Conservation (phyloP, 1,140 invertebrate genomes). For the Euschistus heros region DNA sequence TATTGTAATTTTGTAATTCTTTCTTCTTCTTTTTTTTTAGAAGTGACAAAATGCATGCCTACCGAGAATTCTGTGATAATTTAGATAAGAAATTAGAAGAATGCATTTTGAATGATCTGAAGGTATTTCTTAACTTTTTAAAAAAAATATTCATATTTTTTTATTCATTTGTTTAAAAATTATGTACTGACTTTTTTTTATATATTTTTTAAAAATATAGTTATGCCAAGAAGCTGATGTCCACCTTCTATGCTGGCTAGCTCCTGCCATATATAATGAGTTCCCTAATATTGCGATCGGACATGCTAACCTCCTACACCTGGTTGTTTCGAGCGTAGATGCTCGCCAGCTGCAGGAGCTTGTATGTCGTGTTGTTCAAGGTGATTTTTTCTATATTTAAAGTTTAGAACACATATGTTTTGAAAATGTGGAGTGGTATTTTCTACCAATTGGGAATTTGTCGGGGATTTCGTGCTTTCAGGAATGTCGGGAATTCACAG, state of each 20-base stretch:
- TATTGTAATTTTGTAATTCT: too few species aligned
- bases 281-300: slow-evolving; percentile 78
- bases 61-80: slow-evolving; percentile 75
- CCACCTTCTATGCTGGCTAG: slow-evolving; percentile 73
- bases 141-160: neutral
- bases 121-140: slow-evolving; percentile 37
- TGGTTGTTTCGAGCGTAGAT: slow-evolving; percentile 81
- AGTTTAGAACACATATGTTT: neutral
- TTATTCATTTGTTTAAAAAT: neutral
- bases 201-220: slow-evolving; percentile 34
- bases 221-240: slow-evolving; percentile 79
- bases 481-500: too few species aligned
- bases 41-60: slow-evolving; percentile 71
- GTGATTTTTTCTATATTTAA: slow-evolving; percentile 41
- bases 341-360: slow-evolving; percentile 78
- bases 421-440: too few species aligned
- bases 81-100: slow-evolving; percentile 65
- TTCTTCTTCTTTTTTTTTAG: slow-evolving; percentile 32
- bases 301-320: slow-evolving; percentile 71
- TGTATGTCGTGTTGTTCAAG: slow-evolving; percentile 81
- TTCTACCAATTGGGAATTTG: too few species aligned
- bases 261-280: slow-evolving; percentile 83
- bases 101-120: slow-evolving; percentile 66
- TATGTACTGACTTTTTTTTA: neutral
- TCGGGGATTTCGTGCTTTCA: too few species aligned